A percentile compares a stretch with the other conserved stretches of the same genome.
phyloP scores from a whole-genome alignment of 2,797 vertebrate genomes.

The Rhynchonycteris naso region DNA sequence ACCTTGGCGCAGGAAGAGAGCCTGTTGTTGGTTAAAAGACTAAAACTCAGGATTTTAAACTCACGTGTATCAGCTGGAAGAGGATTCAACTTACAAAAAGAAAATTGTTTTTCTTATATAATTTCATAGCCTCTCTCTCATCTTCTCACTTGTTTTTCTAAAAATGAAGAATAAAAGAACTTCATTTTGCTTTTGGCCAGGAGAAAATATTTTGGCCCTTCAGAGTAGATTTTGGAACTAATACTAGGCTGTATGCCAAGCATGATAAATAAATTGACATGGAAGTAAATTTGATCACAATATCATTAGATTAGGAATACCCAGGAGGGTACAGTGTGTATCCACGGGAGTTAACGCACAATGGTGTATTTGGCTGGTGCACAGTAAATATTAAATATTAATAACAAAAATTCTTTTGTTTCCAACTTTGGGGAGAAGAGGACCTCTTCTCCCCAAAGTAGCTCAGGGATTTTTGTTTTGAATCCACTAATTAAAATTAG shows the following conservation, averaged over 20 bases:
- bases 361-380: background rate
- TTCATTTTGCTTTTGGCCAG: background rate
- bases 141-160: background rate
- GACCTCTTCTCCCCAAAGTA: no score
- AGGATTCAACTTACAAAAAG: background rate
- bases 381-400: conserved; percentile 27
- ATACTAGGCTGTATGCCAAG: background rate
- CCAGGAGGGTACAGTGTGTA: fast-evolving
- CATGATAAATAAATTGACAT: background rate
- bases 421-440: background rate
- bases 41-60: background rate
- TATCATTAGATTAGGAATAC: background rate
- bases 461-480: background rate
- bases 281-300: background rate
- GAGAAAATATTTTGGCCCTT: background rate
- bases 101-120: conserved; percentile 10
- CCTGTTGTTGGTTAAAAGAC: background rate
- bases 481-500: conserved; percentile 3
- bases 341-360: background rate
- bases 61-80: background rate
- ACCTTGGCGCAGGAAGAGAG: background rate
- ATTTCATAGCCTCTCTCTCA: conserved; percentile 3
- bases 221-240: background rate
- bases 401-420: background rate
- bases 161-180: background rate